Conservation (phyloP, 2,888 invertebrate species). For the Tolmerus cingulatus region DNA sequence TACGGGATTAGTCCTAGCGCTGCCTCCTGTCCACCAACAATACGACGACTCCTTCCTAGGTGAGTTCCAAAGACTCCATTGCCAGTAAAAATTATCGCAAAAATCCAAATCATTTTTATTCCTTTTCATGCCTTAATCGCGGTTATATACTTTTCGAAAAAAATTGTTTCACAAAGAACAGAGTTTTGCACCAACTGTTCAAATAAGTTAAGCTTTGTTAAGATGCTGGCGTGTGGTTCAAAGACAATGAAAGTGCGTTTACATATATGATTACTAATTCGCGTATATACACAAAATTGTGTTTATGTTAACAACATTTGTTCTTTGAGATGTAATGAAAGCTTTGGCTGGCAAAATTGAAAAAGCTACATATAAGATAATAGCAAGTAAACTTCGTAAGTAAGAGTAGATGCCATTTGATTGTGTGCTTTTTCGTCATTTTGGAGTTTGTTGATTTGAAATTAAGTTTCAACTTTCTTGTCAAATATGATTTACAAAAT, state of each 20-base stretch:
- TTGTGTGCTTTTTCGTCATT: no score
- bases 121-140: background rate
- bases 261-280: no score
- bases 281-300: no score
- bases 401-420: no score
- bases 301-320: no score
- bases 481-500: no score
- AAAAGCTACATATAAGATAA: no score
- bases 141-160: background rate
- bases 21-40: background rate
- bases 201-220: background rate
- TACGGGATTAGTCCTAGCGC: background rate
- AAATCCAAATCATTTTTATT: background rate
- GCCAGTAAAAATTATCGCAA: background rate
- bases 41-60: background rate
- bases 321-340: no score
- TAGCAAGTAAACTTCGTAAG: no score
- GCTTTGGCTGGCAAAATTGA: no score
- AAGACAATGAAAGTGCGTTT: background rate
- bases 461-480: no score
- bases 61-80: background rate
- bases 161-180: background rate
- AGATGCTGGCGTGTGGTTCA: background rate
- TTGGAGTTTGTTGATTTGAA: no score
- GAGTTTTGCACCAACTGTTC: background rate